Conservation (phyloP, 2,888 invertebrate species). For the Euspilapteryx auroguttella region DNA sequence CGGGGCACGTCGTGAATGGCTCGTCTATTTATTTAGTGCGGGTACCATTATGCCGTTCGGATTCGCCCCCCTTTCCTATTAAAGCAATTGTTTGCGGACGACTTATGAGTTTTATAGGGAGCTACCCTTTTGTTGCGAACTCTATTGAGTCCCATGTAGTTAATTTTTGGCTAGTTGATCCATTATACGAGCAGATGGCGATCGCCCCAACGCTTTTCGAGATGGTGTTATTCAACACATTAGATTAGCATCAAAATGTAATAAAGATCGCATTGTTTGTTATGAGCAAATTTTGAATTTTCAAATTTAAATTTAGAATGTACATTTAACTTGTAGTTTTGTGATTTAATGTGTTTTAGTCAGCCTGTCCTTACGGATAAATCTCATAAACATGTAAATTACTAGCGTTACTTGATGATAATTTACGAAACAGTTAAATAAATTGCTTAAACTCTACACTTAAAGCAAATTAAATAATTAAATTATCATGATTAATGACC, state of each 20-base stretch:
- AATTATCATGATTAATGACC: too few relatives aligned
- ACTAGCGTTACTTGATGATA: too few relatives aligned
- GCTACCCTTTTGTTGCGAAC: slow-evolving; percentile 17
- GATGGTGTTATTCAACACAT: too few relatives aligned
- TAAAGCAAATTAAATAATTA: too few relatives aligned
- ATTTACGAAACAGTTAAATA: too few relatives aligned
- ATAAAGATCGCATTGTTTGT: slow-evolving; percentile 39
- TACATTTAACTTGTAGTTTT: too few relatives aligned
- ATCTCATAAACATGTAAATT: too few relatives aligned
- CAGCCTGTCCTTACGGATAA: too few relatives aligned
- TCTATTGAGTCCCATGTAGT: slow-evolving; percentile 11
- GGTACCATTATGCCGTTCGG: slow-evolving; percentile 20
- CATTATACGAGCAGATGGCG: slow-evolving; percentile 15
- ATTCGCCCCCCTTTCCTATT: slow-evolving; percentile 31
- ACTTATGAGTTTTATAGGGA: slow-evolving; percentile 34
- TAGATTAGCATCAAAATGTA: slow-evolving; percentile 44
- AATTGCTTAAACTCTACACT: too few relatives aligned
- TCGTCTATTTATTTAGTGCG: slow-evolving; percentile 49
- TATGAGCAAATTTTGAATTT: slow-evolving; percentile 10
- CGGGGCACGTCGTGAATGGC: slow-evolving; percentile 32
- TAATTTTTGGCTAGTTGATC: slow-evolving; percentile 19
- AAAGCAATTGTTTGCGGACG: slow-evolving; percentile 43
- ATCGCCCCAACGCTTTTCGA: too few relatives aligned
- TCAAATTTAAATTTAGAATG: too few relatives aligned
- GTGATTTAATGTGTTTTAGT: too few relatives aligned